Evolutionary conservation across 2,888 invertebrate genomes (phyloP).

Genomic region (Stenodema calcarata): DNA sequence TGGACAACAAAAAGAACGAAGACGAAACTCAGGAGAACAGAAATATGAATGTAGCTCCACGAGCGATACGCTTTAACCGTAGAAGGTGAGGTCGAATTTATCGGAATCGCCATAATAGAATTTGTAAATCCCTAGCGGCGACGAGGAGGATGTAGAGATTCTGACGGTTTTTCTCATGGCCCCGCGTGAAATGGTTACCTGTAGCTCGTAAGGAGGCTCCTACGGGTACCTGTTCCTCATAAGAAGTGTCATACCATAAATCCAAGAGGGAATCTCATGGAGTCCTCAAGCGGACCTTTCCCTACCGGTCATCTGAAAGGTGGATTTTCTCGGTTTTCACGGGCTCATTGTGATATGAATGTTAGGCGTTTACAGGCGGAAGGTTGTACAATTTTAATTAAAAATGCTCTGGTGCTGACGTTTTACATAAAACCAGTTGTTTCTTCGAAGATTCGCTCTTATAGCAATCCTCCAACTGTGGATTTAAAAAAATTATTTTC

Average conservation of each 20-base stretch:
- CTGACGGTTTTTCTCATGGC: not conserved
- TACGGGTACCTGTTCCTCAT: slow-evolving; percentile 23
- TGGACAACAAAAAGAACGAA: not conserved
- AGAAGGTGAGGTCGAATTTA: slow-evolving; percentile 31
- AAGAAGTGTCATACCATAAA: slow-evolving; percentile 37
- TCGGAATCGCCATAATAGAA: slow-evolving; percentile 38
- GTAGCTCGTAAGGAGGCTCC: slow-evolving; percentile 4
- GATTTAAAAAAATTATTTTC: too few relatives aligned
- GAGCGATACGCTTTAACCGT: slow-evolving; percentile 1
- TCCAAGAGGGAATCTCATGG: slow-evolving; percentile 10
- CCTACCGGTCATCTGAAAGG: not conserved
- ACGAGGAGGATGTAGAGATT: not conserved
- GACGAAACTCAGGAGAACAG: not conserved
- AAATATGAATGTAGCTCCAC: slow-evolving; percentile 18
- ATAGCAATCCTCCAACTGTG: too few relatives aligned
- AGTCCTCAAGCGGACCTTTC: not conserved
- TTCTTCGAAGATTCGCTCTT: too few relatives aligned
- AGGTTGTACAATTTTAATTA: not conserved
- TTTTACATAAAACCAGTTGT: too few relatives aligned
- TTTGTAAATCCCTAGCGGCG: slow-evolving; percentile 12
- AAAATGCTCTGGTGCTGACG: too few relatives aligned
- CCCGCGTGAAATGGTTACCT: slow-evolving; percentile 22
- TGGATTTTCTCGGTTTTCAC: not conserved
- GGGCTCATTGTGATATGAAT: not conserved
- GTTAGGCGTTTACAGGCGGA: not conserved